These are phyloP conservation scores for Theretra japonica DNA, from an alignment of 2,888 invertebrate species.

Conservation along the genomic window DNA sequence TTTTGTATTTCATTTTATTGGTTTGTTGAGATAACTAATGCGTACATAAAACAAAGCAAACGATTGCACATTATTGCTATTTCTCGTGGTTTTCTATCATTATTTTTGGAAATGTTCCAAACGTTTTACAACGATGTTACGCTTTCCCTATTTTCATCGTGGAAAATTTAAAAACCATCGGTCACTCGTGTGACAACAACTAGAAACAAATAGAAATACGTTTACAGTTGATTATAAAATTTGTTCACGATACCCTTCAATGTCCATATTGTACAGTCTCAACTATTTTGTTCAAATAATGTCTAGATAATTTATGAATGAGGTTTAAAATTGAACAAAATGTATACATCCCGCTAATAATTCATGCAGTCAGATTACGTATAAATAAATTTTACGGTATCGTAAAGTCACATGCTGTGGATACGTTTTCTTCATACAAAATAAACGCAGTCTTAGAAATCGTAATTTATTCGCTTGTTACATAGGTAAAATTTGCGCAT, in stretches of 20 bases:
- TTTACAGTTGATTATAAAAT: conserved; percentile 81
- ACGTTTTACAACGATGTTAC: conserved; percentile 77
- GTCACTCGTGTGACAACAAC: conserved; percentile 81
- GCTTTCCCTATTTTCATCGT: conserved; percentile 84
- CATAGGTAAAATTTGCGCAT: conserved; percentile 37
- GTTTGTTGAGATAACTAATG: conserved; percentile 39
- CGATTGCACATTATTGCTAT: conserved; percentile 67
- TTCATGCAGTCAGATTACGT: conserved; percentile 34
- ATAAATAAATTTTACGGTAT: conserved; percentile 54
- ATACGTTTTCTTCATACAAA: conserved; percentile 42
- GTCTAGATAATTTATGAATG: neutral
- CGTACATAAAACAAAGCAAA: conserved; percentile 49
- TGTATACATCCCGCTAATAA: neutral
- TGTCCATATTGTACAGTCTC: neutral
- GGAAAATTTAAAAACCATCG: conserved; percentile 84
- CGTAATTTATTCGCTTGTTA: conserved; percentile 42
- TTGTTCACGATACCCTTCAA: conserved; percentile 36
- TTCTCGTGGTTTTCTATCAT: conserved; percentile 75
- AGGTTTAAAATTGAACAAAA: neutral
- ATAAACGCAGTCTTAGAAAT: conserved; percentile 46
- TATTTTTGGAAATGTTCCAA: conserved; percentile 78
- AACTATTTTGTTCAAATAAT: neutral
- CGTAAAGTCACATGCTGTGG: conserved; percentile 49
- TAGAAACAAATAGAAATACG: conserved; percentile 80
- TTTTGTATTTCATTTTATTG: conserved; percentile 39